A percentile compares a stretch with the other conserved stretches of the same genome.
Evolutionary conservation across 2,797 vertebrate species (phyloP).

Genomic region (Lepilemur ruficaudatus): DNA sequence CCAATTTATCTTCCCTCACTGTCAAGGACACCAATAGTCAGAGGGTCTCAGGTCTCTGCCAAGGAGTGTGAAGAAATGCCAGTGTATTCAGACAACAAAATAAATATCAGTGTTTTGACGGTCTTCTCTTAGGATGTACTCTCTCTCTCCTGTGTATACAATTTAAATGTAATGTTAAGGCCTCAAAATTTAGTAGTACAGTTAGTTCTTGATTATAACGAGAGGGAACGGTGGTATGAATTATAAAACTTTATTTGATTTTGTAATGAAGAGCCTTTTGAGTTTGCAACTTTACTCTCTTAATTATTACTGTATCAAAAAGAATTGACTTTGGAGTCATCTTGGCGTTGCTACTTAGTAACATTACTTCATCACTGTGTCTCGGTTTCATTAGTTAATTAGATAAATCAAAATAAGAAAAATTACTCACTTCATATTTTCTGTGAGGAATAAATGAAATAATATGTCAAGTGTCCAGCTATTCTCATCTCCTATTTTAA

Average conservation of each 20-base stretch:
- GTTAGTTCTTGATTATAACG: not conserved
- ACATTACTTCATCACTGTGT: not conserved
- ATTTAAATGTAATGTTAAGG: not conserved
- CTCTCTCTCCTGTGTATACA: not conserved
- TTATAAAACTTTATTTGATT: not conserved
- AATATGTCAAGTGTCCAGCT: not conserved
- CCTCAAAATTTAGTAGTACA: not conserved
- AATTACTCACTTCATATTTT: not conserved
- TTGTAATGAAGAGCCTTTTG: not conserved
- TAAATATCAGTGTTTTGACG: not conserved
- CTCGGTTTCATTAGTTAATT: not conserved
- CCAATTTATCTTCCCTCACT: not conserved
- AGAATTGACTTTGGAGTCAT: not conserved
- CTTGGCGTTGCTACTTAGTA: not conserved
- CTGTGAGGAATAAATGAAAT: not conserved
- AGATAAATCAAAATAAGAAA: not conserved
- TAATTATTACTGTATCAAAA: not conserved
- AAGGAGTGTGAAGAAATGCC: not conserved
- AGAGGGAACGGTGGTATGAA: not conserved
- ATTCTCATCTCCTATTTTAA: not conserved
- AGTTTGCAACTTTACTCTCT: not conserved
- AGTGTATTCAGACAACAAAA: not conserved
- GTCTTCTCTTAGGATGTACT: not conserved
- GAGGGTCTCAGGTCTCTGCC: not conserved
- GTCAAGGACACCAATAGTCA: not conserved